A percentile compares a stretch with the other conserved stretches of the same genome.
Evolutionary conservation across 2,888 invertebrate species (phyloP).

Genomic region (Thera britannica): DNA sequence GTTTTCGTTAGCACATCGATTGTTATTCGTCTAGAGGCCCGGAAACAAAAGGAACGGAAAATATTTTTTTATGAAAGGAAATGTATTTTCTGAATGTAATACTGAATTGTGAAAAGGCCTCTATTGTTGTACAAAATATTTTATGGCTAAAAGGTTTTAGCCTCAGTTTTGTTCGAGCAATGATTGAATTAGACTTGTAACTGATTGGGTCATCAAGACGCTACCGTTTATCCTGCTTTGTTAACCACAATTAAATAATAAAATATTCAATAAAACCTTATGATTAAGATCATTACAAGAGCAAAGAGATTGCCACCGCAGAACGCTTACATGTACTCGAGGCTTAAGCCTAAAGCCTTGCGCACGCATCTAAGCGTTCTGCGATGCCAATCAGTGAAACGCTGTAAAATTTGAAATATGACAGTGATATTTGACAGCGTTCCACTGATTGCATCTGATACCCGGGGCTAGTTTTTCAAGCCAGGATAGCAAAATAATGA

Average conservation of each 20-base stretch:
- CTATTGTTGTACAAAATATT: conserved; percentile 25
- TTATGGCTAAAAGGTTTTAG: conserved; percentile 27
- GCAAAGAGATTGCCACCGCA: too few relatives aligned
- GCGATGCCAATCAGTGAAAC: too few relatives aligned
- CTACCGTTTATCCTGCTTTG: background rate
- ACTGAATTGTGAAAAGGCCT: conserved; percentile 26
- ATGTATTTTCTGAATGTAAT: conserved; percentile 28
- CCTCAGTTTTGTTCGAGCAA: conserved; percentile 13
- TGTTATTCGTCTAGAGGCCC: conserved; percentile 8
- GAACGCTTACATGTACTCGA: too few relatives aligned
- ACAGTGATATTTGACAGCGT: too few relatives aligned
- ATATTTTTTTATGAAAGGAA: conserved; percentile 32
- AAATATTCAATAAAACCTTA: too few relatives aligned
- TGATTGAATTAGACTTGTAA: conserved; percentile 16
- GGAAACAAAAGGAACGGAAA: conserved; percentile 31
- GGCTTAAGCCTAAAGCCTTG: too few relatives aligned
- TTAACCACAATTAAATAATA: background rate
- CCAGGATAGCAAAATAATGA: too few relatives aligned
- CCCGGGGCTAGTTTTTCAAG: too few relatives aligned
- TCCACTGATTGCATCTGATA: too few relatives aligned
- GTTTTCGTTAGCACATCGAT: background rate
- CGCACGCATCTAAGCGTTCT: too few relatives aligned
- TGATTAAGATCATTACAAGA: too few relatives aligned
- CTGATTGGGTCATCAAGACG: background rate
- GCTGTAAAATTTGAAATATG: too few relatives aligned